Base-by-base conservation (phyloP, 1,140 invertebrate genomes). In the Papilio dardanus region DNA sequence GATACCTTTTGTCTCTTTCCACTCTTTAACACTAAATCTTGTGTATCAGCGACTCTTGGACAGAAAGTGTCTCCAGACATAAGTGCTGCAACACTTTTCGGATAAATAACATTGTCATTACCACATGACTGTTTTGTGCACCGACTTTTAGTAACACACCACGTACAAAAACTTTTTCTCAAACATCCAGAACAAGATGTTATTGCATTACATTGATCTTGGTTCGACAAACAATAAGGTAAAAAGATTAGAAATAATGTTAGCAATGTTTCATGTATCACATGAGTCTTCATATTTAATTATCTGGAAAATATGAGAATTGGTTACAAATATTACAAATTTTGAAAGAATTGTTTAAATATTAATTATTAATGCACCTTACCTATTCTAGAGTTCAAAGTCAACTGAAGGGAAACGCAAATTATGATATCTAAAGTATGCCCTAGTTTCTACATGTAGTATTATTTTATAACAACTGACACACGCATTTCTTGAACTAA, bases 81-180 rank as follows among this genome's bases (percentile, higher is more conserved):
- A 21, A 92, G 77, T 10, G 90, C 88, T 3, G 76, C 54, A 10
- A 81, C 76, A 21, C 80, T 62, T 71, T 80, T 75, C 5, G 88
- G 86, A 73, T 85, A 89, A 67, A 90, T 92, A 1, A 87, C 75
- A 62, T 90, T 90, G 77, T 89, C 88, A 68, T 89, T 92, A 7
- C 88, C 88, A 71, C 90, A 90, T n/a, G 80, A 79, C 12, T 90
- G 83, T 31, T 85, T 82, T 0, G 88, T 90, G 67, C 90, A 92
- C 69, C 79, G 79, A 76, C 85, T 89, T 67, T 90, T 92, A 30
- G 84, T 86, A 6, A 90, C 85, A 71, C 88, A 92, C 90, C 90
- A 92, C 3, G 79, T 81, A 30, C 87, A 91, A 7, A 71, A 76
- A 62, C 35, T 82, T 71, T 82, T 82, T 3, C 74, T 69, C 28